These are phyloP conservation scores for Saccopteryx leptura DNA, from an alignment of 2,113 vertebrate species.

Conservation along the genomic window DNA sequence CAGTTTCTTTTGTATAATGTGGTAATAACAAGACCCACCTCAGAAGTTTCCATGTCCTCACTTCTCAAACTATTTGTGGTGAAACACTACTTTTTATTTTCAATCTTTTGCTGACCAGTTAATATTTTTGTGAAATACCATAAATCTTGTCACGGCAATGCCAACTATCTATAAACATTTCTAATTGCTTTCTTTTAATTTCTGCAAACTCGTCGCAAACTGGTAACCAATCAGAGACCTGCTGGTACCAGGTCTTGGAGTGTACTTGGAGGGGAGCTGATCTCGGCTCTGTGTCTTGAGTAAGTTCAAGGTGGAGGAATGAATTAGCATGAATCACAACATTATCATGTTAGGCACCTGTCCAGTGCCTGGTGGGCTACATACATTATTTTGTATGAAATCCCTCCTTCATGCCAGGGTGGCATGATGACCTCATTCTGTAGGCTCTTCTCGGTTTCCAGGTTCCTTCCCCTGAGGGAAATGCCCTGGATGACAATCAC, in stretches of 20 bases:
- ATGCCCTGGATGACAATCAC: neutral
- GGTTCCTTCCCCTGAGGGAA: neutral
- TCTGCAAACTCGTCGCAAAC: neutral
- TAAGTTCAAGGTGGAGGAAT: neutral
- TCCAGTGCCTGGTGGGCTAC: neutral
- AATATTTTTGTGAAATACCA: slow-evolving; percentile 25
- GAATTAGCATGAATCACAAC: neutral
- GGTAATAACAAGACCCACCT: neutral
- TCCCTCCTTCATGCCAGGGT: neutral
- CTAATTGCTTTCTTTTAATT: neutral
- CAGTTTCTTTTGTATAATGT: neutral
- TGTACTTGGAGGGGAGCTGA: neutral
- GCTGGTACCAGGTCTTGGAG: neutral
- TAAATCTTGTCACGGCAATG: neutral
- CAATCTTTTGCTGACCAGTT: neutral
- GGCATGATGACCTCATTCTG: neutral
- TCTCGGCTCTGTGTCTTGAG: neutral
- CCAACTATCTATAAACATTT: neutral
- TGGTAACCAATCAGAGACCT: neutral
- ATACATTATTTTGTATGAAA: neutral
- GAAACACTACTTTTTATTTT: neutral
- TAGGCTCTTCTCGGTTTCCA: neutral
- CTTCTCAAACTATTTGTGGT: neutral
- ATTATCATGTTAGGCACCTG: neutral
- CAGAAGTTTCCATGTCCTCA: neutral